A percentile compares a stretch with the other conserved stretches of the same genome.
These are phyloP conservation scores for Agrotis segetum DNA, from an alignment of 2,888 invertebrate species.

Conservation along the genomic window DNA sequence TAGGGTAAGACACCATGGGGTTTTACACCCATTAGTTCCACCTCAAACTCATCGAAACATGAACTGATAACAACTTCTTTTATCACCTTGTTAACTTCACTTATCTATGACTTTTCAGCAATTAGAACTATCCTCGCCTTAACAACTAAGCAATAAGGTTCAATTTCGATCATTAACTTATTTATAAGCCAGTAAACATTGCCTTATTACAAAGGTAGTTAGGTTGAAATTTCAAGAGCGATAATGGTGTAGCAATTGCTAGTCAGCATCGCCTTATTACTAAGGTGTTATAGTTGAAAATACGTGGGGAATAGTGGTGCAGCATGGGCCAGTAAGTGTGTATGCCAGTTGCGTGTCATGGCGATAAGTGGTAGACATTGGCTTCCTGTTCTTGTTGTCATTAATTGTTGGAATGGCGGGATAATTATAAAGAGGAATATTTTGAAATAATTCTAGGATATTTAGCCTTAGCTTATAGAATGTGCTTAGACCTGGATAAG, in stretches of 20 bases:
- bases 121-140: slow-evolving; percentile 39
- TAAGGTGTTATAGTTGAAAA: slow-evolving; percentile 21
- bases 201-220: slow-evolving; percentile 18
- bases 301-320: neutral
- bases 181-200: neutral
- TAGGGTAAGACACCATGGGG: slow-evolving; percentile 12
- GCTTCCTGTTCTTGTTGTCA: slow-evolving; percentile 43
- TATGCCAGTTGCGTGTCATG: slow-evolving; percentile 48
- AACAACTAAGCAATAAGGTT: too few relatives aligned
- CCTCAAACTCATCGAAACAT: slow-evolving; percentile 61
- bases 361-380: slow-evolving; percentile 37
- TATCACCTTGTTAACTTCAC: slow-evolving; percentile 73
- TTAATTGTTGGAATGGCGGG: slow-evolving; percentile 32
- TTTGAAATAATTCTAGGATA: neutral
- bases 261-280: slow-evolving; percentile 30
- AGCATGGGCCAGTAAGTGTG: slow-evolving; percentile 35
- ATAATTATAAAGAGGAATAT: slow-evolving; percentile 6
- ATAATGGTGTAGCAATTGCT: neutral
- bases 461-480: neutral
- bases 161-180: too few relatives aligned
- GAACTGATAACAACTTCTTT: slow-evolving; percentile 68
- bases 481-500: too few relatives aligned
- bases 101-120: slow-evolving; percentile 66
- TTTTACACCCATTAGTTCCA: slow-evolving; percentile 70
- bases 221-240: slow-evolving; percentile 24